These are phyloP conservation scores for Gephyroberyx darwinii DNA, from an alignment of 2,797 vertebrate genomes.

Conservation along the genomic window DNA sequence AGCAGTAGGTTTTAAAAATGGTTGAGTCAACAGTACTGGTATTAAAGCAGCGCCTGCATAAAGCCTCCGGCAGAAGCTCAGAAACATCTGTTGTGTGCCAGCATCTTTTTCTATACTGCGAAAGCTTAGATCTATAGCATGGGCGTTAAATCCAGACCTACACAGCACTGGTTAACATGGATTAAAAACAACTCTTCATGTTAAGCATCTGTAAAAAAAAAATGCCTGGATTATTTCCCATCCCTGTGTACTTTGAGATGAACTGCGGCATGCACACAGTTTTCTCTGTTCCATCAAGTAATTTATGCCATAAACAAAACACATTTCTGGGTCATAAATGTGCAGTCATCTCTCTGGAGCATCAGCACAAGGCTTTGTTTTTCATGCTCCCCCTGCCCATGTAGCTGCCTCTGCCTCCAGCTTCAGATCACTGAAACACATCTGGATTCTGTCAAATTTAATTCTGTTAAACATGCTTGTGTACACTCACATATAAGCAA, in stretches of 20 bases:
- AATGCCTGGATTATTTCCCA: slow-evolving; percentile 60
- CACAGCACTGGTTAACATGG: slow-evolving; percentile 42
- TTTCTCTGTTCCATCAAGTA: slow-evolving; percentile 50
- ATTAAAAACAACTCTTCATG: slow-evolving; percentile 61
- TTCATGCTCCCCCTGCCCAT: slow-evolving; percentile 37
- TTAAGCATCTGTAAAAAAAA: slow-evolving; percentile 41
- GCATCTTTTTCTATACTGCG: slow-evolving; percentile 47
- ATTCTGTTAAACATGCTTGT: slow-evolving; percentile 49
- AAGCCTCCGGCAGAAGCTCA: slow-evolving; percentile 48
- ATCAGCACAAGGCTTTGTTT: slow-evolving; percentile 52
- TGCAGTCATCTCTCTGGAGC: slow-evolving; percentile 65
- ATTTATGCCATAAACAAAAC: slow-evolving; percentile 74
- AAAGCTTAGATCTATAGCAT: slow-evolving; percentile 42
- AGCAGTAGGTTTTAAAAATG: slow-evolving; percentile 29
- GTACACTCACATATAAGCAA: slow-evolving; percentile 33
- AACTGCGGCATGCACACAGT: slow-evolving; percentile 35
- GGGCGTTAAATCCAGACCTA: slow-evolving; percentile 28
- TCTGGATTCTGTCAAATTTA: slow-evolving; percentile 72
- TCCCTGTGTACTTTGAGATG: slow-evolving; percentile 41
- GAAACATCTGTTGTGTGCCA: slow-evolving; percentile 58
- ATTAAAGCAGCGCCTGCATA: no score
- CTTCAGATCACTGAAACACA: slow-evolving; percentile 55
- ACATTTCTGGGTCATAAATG: slow-evolving; percentile 76
- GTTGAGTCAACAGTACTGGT: not conserved
- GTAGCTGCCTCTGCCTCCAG: slow-evolving; percentile 41